Evolutionary conservation across 2,797 vertebrate species (phyloP).

Genomic region (Natrix natrix): DNA sequence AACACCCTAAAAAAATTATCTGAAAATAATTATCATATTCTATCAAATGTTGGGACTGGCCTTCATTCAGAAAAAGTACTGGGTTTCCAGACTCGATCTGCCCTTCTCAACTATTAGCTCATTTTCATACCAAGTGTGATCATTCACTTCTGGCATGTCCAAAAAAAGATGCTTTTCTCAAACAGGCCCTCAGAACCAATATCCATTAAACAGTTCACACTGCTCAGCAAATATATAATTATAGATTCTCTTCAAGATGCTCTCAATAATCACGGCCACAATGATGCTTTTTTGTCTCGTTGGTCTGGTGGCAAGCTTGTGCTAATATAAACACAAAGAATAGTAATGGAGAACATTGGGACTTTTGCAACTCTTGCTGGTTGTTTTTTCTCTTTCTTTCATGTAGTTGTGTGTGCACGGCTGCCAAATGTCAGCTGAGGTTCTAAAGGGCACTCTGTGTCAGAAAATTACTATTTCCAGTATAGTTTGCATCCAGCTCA

Average conservation of each 20-base stretch:
- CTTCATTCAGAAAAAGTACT: background rate
- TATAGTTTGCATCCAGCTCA: background rate
- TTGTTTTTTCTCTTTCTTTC: no score
- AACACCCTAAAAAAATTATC: background rate
- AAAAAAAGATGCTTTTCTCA: background rate
- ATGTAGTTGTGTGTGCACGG: background rate
- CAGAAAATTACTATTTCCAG: background rate
- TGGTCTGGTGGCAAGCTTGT: background rate
- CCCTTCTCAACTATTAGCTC: background rate
- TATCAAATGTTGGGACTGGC: background rate
- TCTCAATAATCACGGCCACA: background rate
- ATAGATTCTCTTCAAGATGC: background rate
- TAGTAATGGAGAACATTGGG: background rate
- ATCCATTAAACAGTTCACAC: background rate
- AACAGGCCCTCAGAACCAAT: background rate
- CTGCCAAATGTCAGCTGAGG: background rate
- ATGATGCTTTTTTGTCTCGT: background rate
- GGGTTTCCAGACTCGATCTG: background rate
- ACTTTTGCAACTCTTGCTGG: background rate
- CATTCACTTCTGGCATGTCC: background rate
- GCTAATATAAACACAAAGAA: background rate
- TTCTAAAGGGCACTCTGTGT: background rate
- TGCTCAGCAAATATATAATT: background rate
- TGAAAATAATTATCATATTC: background rate
- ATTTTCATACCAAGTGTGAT: background rate